Base-by-base conservation (phyloP, 2,113 vertebrate genomes). In the Himantopus leucocephalus region DNA sequence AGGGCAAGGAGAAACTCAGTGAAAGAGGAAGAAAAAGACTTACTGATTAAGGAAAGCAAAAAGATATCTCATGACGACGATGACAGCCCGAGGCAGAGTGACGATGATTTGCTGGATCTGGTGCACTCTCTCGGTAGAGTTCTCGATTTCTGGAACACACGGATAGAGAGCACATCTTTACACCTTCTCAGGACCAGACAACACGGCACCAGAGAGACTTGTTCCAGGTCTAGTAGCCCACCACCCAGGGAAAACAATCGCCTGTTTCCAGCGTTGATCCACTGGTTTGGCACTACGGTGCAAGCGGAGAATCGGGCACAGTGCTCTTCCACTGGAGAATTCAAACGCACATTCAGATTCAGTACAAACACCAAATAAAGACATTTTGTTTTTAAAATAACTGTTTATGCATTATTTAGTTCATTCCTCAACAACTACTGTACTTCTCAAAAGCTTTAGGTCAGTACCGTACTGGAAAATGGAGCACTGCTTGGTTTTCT, bases 1-100 rank as follows among this genome's bases (percentile, higher is more conserved):
- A 63, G 50, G n/a, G 32, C 34, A 10, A 48, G 48, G 60, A 79
- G 48, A 48, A 52, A 50, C 34, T 18, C 2, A 6, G 43, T 24
- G 41, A 30, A 59, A 77, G 64, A 72, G 71, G n/a, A 19, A 23
- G 37, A 19, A 19, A 45, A 24, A 58, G 5, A 98, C 99, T 99
- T 97, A 99, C 99, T 99, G 99, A 92, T 99, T 99, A 71, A 99
- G 98, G 97, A 99, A 99, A 52, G 99, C 99, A 94, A 99, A 99
- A 94, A 99, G 98, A 76, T 99, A 99, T 99, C 99, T 98, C 99
- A 99, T 99, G 98, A 99, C 99, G 55, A 99, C 98, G 52, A 99
- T 98, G 97, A 99, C 98, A 37, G 98, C 98, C 15, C 99, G 98
- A 80, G 98, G 99, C 85, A 99, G 98, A 53, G 99, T 99, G 94